These are phyloP conservation scores for Eutrigla gurnardus DNA, from an alignment of 2,797 vertebrate genomes.

Conservation along the genomic window DNA sequence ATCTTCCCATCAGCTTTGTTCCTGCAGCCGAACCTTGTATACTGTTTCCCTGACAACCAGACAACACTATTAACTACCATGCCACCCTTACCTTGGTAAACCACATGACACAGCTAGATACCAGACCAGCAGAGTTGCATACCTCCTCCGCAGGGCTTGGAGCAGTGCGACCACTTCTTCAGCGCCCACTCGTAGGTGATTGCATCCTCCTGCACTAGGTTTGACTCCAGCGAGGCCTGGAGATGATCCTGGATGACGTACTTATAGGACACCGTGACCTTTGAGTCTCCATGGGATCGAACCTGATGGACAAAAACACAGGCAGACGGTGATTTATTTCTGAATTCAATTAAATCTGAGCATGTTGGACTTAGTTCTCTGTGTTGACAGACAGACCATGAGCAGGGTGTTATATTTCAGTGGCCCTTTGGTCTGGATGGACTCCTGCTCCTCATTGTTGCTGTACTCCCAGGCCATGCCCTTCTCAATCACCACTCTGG, in stretches of 20 bases:
- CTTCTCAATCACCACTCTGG: constrained; percentile 90
- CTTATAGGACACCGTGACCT: constrained; percentile 94
- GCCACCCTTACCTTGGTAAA: background rate
- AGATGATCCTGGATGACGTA: constrained; percentile 94
- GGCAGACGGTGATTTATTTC: background rate
- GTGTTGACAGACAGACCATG: constrained; percentile 79
- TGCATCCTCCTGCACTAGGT: constrained; percentile 90
- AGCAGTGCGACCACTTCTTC: constrained; percentile 97
- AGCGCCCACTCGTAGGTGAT: constrained; percentile 94
- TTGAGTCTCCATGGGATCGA: constrained; percentile 86
- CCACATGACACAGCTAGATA: background rate
- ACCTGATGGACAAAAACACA: constrained; percentile 79
- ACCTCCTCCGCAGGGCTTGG: constrained; percentile 97
- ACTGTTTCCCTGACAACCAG: constrained; percentile 89
- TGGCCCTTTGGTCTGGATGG: constrained; percentile 90
- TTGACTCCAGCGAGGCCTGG: constrained; percentile 88
- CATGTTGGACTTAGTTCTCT: no score
- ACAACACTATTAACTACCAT: constrained; percentile 1
- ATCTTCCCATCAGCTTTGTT: constrained; percentile 93
- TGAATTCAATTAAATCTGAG: background rate
- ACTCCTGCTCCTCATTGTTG: constrained; percentile 89
- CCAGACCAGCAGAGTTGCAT: constrained; percentile 27
- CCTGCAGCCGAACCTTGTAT: constrained; percentile 96
- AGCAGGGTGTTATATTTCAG: constrained; percentile 86
- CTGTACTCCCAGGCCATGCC: constrained; percentile 94